Percentiles rank a stretch among this genome's conserved stretches.
These are phyloP conservation scores for Epinephelus fuscoguttatus DNA, from an alignment of 2,113 vertebrate genomes.

Conservation along the genomic window DNA sequence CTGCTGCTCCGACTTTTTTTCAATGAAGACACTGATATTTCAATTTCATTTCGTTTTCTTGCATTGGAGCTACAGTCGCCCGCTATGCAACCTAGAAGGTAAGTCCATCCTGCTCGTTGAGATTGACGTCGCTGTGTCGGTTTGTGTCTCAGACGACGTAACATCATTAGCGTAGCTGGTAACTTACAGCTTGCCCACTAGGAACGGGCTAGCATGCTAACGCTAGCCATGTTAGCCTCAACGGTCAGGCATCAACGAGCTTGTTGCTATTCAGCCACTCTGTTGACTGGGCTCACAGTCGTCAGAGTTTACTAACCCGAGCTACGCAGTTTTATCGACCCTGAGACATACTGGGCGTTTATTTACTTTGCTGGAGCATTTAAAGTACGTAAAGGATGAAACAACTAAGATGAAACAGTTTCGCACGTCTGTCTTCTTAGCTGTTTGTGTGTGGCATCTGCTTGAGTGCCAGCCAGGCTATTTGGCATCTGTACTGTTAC, in stretches of 20 bases:
- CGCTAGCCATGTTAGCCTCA: constrained; percentile 73
- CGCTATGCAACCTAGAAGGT: constrained; percentile 82
- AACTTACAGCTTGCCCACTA: constrained; percentile 72
- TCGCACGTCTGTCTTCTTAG: constrained; percentile 31
- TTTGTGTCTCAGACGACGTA: constrained; percentile 33
- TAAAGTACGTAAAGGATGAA: neutral
- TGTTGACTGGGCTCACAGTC: constrained; percentile 31
- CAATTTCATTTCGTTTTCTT: constrained; percentile 75
- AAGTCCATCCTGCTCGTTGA: constrained; percentile 65
- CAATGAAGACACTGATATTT: constrained; percentile 85
- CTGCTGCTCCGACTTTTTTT: constrained; percentile 86
- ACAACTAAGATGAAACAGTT: constrained; percentile 60
- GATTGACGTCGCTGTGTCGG: constrained; percentile 11
- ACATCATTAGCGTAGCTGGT: constrained; percentile 54
- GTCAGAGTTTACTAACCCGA: neutral
- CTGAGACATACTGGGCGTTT: neutral
- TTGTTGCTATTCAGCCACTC: constrained; percentile 71
- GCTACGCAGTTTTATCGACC: neutral
- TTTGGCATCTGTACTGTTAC: constrained; percentile 10
- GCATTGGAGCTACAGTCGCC: constrained; percentile 69
- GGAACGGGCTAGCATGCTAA: constrained; percentile 76
- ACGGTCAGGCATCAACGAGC: constrained; percentile 71
- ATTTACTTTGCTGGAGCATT: constrained; percentile 6
- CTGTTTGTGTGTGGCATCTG: constrained; percentile 49
- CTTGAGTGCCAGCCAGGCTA: constrained; percentile 24